phyloP scores from a whole-genome alignment of 2,113 vertebrate genomes.

The Rhinopomastus cyanomelas region DNA sequence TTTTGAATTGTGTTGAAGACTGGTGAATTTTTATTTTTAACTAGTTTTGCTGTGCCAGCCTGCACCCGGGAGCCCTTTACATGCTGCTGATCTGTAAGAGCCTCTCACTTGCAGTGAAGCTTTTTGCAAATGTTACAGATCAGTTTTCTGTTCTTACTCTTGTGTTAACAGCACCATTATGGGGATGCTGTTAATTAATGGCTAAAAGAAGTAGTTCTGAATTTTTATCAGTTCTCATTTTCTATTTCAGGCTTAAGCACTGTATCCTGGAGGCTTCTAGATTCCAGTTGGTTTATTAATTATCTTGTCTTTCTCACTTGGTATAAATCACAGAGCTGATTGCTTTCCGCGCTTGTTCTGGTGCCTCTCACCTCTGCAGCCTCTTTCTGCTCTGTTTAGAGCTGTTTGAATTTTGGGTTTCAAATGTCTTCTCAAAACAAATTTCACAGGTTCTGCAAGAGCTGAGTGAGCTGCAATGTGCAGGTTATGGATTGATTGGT shows the following conservation, averaged over 20 bases:
- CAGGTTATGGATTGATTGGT: not conserved
- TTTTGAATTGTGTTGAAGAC: not conserved
- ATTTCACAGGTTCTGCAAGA: not conserved
- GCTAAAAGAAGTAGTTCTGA: conserved; percentile 7
- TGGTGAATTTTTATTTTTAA: not conserved
- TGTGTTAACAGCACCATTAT: not conserved
- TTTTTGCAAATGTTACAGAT: not conserved
- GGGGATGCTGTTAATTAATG: conserved; percentile 10
- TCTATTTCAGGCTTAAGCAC: conserved; percentile 2
- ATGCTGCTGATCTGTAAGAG: not conserved
- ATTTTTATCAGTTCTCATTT: conserved; percentile 35
- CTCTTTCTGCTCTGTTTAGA: not conserved
- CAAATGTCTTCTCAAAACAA: not conserved
- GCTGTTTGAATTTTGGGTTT: not conserved
- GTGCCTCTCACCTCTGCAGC: not conserved
- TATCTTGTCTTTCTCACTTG: conserved; percentile 17
- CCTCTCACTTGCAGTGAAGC: not conserved
- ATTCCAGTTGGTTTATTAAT: conserved; percentile 20
- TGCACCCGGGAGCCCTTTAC: not conserved
- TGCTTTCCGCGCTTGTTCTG: not conserved
- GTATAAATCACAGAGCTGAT: not conserved
- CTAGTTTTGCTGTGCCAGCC: not conserved
- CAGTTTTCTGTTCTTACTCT: not conserved
- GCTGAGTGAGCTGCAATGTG: not conserved
- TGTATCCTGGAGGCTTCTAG: conserved; percentile 8